Conservation (phyloP, 2,797 vertebrate genomes). For the Scarus forsteni region DNA sequence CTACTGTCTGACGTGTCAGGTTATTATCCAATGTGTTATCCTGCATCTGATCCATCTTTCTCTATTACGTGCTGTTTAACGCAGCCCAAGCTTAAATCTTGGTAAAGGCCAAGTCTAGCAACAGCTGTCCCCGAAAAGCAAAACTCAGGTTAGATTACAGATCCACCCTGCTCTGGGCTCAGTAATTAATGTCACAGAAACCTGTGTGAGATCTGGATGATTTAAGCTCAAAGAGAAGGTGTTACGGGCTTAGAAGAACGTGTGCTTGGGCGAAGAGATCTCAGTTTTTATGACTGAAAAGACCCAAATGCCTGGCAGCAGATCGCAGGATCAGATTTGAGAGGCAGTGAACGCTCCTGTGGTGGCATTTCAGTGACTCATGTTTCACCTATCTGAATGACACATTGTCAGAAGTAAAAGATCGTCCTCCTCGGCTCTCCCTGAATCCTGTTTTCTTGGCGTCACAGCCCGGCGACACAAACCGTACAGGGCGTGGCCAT, state of each 20-base stretch:
- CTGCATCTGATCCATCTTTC: no score
- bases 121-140: neutral
- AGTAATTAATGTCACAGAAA: slow-evolving; percentile 22
- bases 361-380: slow-evolving; percentile 51
- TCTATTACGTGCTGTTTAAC: no score
- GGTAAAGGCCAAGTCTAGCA: neutral
- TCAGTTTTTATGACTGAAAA: neutral
- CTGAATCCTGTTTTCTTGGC: slow-evolving; percentile 55
- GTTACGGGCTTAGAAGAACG: slow-evolving; percentile 19
- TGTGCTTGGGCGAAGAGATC: slow-evolving; percentile 4
- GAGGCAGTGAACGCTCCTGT: slow-evolving; percentile 7
- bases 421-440: slow-evolving; percentile 50
- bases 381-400: slow-evolving; percentile 64
- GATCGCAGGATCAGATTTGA: slow-evolving; percentile 27
- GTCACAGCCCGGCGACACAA: slow-evolving; percentile 44
- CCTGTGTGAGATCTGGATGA: slow-evolving; percentile 4
- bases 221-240: slow-evolving; percentile 25
- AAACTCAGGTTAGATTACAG: slow-evolving; percentile 14
- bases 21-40: no score
- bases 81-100: neutral
- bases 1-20: no score
- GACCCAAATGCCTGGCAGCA: neutral
- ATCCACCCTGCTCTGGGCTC: slow-evolving; percentile 4
- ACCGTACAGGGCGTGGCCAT: slow-evolving; percentile 56
- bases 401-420: slow-evolving; percentile 53